Evolutionary conservation across 2,797 vertebrate species (phyloP), one percentile per base, ranked within the genome.

Genomic region (Brachyalestes nurse): DNA sequence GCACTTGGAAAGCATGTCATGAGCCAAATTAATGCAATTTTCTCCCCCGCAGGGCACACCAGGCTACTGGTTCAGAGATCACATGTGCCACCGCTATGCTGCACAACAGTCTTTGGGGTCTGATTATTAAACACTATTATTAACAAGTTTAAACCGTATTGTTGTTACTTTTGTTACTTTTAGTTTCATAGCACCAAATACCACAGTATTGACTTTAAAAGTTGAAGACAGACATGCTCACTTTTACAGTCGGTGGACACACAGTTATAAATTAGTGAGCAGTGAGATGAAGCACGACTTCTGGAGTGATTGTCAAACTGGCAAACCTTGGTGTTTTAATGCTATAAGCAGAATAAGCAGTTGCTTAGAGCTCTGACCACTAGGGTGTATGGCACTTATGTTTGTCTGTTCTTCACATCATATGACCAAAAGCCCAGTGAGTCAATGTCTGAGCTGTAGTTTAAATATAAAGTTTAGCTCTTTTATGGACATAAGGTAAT

Each of bases 31-130:
- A 34, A 38, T 38, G 9, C 28, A 25, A 72, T 19, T 38, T 10
- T 10, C 9, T 8, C 47, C 51, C 49, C 34, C 9, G 6, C 28
- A 66, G 70, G 40, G 70, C 49, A 55, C 28, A 2, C 49, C 25
- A n/a, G 51, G 51, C 55, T 72, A 55, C 17, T 38, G 28, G 49
- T 38, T 72, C 25, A 72, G 28, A 57, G 49, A 49, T 72, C n/a
- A 38, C 14, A 28, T 1, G 51, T 38, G 49, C 10, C 53, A n/a
- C 10, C 51, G 45, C n/a, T 58, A 8, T 45, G 28, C 23, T 60
- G 17, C 55, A 57, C 53, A 73, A 73, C 34, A 42, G 34, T 58
- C 19, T 73, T 23, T 73, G 71, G 10, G 25, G 34, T 42, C 17
- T 57, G 19, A n/a, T 57, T 38, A 38, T 28, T 38, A 23, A 7